A percentile compares a stretch with the other conserved stretches of the same genome.
These are phyloP conservation scores for Oryzias curvinotus DNA, from an alignment of 2,113 vertebrate genomes.

Conservation along the genomic window DNA sequence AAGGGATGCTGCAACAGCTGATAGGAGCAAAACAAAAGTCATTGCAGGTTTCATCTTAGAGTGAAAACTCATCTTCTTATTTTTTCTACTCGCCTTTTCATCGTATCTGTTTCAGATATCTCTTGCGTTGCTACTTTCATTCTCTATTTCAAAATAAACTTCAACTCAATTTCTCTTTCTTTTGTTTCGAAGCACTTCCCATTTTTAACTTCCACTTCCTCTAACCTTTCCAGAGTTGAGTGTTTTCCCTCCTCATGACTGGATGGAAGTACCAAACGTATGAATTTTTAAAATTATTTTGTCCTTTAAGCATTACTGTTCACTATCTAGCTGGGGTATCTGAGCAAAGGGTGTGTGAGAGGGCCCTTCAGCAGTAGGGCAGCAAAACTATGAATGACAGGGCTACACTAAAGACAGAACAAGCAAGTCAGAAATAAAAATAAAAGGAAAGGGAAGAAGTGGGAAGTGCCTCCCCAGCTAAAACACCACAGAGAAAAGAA, in stretches of 20 bases:
- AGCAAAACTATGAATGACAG: constrained; percentile 21
- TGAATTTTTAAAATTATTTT: constrained; percentile 28
- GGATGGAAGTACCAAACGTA: constrained; percentile 13
- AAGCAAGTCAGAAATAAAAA: constrained; percentile 3
- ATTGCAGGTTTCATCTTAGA: too few species aligned
- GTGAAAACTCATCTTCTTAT: too few species aligned
- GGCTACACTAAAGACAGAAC: constrained; percentile 7
- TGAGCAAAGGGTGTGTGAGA: constrained; percentile 28
- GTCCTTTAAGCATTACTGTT: constrained; percentile 41
- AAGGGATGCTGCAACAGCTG: too few species aligned
- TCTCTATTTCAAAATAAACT: constrained; percentile 40
- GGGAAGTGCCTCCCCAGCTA: background rate
- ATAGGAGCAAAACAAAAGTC: too few species aligned
- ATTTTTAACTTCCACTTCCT: constrained; percentile 18
- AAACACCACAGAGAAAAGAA: constrained; percentile 13
- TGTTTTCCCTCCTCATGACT: constrained; percentile 12
- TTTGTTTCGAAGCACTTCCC: constrained; percentile 28
- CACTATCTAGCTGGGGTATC: constrained; percentile 46
- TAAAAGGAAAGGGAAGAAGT: background rate
- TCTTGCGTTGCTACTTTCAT: constrained; percentile 13
- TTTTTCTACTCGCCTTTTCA: background rate
- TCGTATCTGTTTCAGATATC: background rate
- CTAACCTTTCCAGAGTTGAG: constrained; percentile 16
- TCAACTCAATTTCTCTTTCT: constrained; percentile 33
- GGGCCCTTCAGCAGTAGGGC: background rate